Base-by-base conservation (phyloP, 2,797 vertebrate genomes). In the Rachycentron canadum region DNA sequence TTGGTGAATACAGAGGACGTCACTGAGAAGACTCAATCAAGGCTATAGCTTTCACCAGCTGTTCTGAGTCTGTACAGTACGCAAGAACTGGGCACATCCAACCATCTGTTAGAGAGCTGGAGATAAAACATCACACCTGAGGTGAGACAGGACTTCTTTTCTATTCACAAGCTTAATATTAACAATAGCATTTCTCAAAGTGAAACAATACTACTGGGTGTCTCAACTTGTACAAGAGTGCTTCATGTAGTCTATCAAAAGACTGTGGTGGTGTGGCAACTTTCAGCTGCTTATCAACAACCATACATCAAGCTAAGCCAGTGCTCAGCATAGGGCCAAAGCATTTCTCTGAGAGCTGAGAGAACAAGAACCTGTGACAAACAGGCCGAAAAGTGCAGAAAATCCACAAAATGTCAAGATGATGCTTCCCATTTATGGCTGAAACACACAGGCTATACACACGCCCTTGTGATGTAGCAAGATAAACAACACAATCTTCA, bases 31-130 rank as follows among this genome's bases (percentile, higher is more conserved):
- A 47, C 13, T 50, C 25, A 49, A 23, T 82, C 56, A 16, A 38
- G 7, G 32, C 32, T 30, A 1, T 10, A 69, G 55, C 40, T 52
- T 50, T 64, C 45, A 63, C 23, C 57, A n/a, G 45, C 59, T 75
- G 45, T 23, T 67, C 50, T 23, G 55, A 47, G n/a, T 70, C 56
- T 38, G 55, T 41, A 69, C 21, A 60, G 26, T 21, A 41, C 56
- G 45, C 40, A 25, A 55, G 30, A 58, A 62, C 43, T 50, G 40
- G 45, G 10, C 66, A 17, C 28, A 45, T 58, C 11, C 26, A 73
- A 52, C 40, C 63, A 17, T 55, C 58, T 64, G 53, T 25, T 43
- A n/a, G 16, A 0, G 40, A 55, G 50, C 9, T 45, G 11, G 28
- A 70, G 41, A 78, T 26, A 19, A 67, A 43, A 57, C 9, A 49